phyloP scores from a whole-genome alignment of 2,797 vertebrate genomes.

The Oreonectes daqikongensis region DNA sequence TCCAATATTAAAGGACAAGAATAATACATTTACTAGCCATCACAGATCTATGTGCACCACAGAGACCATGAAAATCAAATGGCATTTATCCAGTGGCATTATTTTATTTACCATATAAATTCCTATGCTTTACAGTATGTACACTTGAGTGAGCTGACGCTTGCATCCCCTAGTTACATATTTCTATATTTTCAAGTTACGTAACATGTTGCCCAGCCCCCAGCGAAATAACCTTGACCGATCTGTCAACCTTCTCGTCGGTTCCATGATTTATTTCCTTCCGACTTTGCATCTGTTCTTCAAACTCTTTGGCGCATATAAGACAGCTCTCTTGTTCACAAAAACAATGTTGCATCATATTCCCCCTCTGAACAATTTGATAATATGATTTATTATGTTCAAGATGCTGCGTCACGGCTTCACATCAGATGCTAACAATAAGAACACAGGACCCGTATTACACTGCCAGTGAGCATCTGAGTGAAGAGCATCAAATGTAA shows the following conservation, averaged over 20 bases:
- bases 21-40: constrained; percentile 19
- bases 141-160: neutral
- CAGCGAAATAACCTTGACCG: constrained; percentile 25
- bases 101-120: neutral
- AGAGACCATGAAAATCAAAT: neutral
- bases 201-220: constrained; percentile 4
- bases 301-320: neutral
- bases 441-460: neutral
- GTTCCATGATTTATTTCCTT: constrained; percentile 11
- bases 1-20: constrained; percentile 43
- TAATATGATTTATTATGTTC: neutral
- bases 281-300: constrained; percentile 14
- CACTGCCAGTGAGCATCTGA: neutral
- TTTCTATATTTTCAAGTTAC: neutral
- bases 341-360: neutral
- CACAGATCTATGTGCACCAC: neutral
- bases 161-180: neutral
- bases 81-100: neutral
- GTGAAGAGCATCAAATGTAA: constrained; percentile 7
- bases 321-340: neutral
- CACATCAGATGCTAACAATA: constrained; percentile 21
- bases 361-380: neutral
- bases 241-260: constrained; percentile 17
- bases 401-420: neutral
- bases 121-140: neutral